phyloP scores from a whole-genome alignment of 2,888 invertebrate species.

The Dryocosmus kuriphilus region DNA sequence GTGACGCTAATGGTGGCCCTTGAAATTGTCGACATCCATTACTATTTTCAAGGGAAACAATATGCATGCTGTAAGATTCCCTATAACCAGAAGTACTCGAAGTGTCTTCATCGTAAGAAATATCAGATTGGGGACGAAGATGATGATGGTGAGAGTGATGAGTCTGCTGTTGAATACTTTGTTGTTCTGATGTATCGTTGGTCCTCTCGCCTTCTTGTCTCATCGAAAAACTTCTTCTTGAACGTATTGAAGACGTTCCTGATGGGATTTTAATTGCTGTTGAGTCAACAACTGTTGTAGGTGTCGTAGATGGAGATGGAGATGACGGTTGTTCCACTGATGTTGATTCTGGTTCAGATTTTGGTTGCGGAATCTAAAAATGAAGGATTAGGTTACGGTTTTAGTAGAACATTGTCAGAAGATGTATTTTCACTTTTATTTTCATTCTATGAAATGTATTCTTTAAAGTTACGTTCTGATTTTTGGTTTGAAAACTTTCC shows the following conservation, averaged over 20 bases:
- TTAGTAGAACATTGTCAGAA: background rate
- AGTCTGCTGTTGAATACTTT: constrained; percentile 59
- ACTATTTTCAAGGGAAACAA: constrained; percentile 80
- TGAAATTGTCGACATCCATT: constrained; percentile 48
- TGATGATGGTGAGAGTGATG: constrained; percentile 60
- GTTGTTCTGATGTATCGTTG: constrained; percentile 55
- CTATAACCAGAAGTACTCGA: constrained; percentile 92
- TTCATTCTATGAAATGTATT: background rate
- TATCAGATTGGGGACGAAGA: constrained; percentile 80
- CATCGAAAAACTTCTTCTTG: constrained; percentile 62
- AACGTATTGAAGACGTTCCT: constrained; percentile 68
- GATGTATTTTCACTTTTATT: background rate
- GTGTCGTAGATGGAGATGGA: constrained; percentile 52
- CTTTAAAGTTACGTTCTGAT: background rate
- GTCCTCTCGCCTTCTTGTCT: constrained; percentile 62
- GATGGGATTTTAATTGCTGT: constrained; percentile 64
- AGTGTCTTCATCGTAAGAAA: constrained; percentile 88
- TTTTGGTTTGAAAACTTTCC: background rate
- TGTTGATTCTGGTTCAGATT: constrained; percentile 57
- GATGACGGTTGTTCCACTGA: constrained; percentile 53
- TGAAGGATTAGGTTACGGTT: background rate
- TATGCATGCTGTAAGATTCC: constrained; percentile 84
- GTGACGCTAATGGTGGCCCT: constrained; percentile 82
- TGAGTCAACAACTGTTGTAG: constrained; percentile 50
- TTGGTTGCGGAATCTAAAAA: constrained; percentile 62